Conservation (phyloP, 2,113 vertebrate genomes). For the Pontoporia blainvillei region DNA sequence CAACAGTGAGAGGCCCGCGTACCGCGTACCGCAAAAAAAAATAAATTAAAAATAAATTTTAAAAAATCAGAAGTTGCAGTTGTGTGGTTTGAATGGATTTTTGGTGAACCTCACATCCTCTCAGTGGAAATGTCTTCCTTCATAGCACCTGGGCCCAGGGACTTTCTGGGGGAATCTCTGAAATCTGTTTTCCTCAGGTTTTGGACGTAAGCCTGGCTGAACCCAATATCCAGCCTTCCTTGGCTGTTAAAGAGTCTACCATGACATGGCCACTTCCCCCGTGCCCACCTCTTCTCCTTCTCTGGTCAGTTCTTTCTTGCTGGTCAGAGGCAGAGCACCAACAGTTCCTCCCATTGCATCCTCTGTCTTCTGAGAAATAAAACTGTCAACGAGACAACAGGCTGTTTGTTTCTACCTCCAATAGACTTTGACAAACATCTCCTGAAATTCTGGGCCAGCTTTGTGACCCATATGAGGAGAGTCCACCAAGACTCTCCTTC, state of each 20-base stretch:
- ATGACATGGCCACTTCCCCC: neutral
- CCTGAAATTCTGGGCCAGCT: neutral
- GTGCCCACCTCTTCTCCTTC: neutral
- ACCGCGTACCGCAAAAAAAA: too few relatives aligned
- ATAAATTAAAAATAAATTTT: too few relatives aligned
- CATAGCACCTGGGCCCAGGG: neutral
- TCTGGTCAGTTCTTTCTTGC: neutral
- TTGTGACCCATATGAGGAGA: neutral
- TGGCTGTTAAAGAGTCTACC: neutral
- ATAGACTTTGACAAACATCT: neutral
- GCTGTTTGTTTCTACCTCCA: neutral
- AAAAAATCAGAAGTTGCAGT: neutral
- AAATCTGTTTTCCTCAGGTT: neutral
- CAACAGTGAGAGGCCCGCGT: too few relatives aligned
- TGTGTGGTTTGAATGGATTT: neutral
- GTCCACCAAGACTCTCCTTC: neutral
- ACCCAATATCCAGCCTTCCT: neutral
- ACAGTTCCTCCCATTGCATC: neutral
- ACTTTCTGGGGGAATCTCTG: slow-evolving; percentile 6
- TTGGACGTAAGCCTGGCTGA: neutral
- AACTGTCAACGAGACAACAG: neutral
- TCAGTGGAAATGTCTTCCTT: neutral
- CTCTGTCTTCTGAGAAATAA: slow-evolving; percentile 1
- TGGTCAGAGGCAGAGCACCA: neutral
- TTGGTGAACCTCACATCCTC: neutral